Evolutionary conservation across 2,888 invertebrate genomes (phyloP).

Genomic region (Holacanthella duospinosa): DNA sequence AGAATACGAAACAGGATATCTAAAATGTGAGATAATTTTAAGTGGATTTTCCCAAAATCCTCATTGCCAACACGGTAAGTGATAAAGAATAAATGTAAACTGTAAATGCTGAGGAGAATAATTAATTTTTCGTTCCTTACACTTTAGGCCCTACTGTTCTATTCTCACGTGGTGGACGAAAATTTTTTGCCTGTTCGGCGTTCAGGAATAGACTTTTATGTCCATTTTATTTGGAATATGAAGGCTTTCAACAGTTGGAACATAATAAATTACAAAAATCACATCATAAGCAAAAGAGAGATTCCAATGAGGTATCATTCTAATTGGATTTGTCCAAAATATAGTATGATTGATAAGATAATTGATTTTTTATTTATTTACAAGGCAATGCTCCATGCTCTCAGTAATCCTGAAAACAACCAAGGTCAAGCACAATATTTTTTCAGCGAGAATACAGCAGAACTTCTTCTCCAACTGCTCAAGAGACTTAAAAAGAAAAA

Average conservation of each 20-base stretch:
- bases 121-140: not conserved
- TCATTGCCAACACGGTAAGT: constrained; percentile 3
- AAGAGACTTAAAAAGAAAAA: not conserved
- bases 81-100: not conserved
- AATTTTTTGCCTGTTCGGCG: constrained; percentile 3
- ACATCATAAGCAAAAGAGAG: not conserved
- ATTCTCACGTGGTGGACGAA: not conserved
- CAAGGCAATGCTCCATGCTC: not conserved
- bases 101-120: not conserved
- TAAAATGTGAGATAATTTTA: not conserved
- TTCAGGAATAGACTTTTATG: not conserved
- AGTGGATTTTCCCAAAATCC: not conserved
- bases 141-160: not conserved
- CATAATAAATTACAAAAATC: not conserved
- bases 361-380: too few relatives aligned
- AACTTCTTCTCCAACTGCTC: not conserved
- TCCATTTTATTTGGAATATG: not conserved
- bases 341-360: too few relatives aligned
- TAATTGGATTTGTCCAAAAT: too few relatives aligned
- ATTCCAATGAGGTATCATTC: too few relatives aligned
- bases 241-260: not conserved
- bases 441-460: not conserved
- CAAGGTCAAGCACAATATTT: constrained; percentile 8
- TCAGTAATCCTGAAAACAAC: not conserved
- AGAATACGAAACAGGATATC: too few relatives aligned